Evolutionary conservation across 1,140 invertebrate species (phyloP), one percentile per base, ranked within the genome.

Genomic region (Marisa cornuarietis): DNA sequence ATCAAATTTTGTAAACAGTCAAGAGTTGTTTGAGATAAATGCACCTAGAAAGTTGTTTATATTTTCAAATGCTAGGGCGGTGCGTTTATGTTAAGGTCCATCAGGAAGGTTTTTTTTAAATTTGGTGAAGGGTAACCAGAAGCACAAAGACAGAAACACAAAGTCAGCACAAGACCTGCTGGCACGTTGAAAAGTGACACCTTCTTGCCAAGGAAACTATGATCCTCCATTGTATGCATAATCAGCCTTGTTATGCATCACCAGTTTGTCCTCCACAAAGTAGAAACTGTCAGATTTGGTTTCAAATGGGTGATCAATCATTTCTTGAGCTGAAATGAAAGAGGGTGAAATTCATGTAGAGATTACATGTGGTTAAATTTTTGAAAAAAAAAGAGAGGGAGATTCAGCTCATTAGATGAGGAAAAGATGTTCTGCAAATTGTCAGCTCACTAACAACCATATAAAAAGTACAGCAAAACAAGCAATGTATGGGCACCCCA

Each of bases 241-340:
- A 90, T 98, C 97, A 63, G 97, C 98, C 93, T 99, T 99, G 91
- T 99, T 99, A 92, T 99, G 98, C 98, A 99, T 99, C 78, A 99
- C 96, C 71, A 99, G 93, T 89, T 94, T 93, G 91, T 99, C 95
- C 90, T 99, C 97, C 68, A 99, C 97, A 93, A 99, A 99, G 91
- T 99, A 99, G 93, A 99, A 99, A 87, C 97, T 98, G 92, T 99
- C 98, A 0, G 97, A 99, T 84, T 96, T 94, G 31, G 98, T 99
- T 91, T 99, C 97, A 91, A 98, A 99, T 42, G 98, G 98, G 90
- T 95, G 94, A 20, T 95, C 93, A 82, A 99, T 97, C 98, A 99
- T 99, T 91, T 99, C 97, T 85, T 96, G 93, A 88, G 97, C 97
- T 99, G 93, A 80, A 91, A 85, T 79, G 72, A 31, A 81, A 77